Base-by-base conservation (phyloP, 1,140 invertebrate genomes). In the Spodoptera litura region DNA sequence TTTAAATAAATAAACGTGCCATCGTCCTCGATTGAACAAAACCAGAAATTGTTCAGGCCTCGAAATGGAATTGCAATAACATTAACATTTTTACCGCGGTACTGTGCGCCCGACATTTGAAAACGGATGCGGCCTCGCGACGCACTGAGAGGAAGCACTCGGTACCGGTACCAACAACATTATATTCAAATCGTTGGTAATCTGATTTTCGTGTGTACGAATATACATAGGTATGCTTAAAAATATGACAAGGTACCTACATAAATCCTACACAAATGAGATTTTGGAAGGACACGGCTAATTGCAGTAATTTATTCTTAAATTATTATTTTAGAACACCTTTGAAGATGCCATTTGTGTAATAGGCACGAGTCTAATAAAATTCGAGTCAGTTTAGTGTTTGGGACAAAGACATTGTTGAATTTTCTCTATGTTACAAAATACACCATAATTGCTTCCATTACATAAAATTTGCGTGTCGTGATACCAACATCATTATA, bases 1-100 rank as follows among this genome's bases (percentile, higher is more conserved):
- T 55, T 71, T 71, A 38, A 31, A 51, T 35, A n/a, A 27, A 72
- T 72, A n/a, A 9, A 64, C 56, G 61, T 44, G 38, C 38, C 68
- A 75, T 77, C 15, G 74, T 58, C 61, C 74, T 77, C 74, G 74
- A 77, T 77, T 52, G 52, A 55, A 68, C 20, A 25, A 66, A 77
- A 77, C 74, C 74, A 77, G 52, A 83, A 85, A 82, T 79, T 82
- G 64, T 77, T 85, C 66, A 64, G 70, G 31, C 74, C 77, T 79
- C 73, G 58, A 64, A 75, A 75, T 75, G 59, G 52, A 75, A 76
- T 76, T 66, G 53, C 44, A 59, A 31, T 52, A 53, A 74, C 72
- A 79, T 79, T 77, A 81, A 74, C 61, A 81, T 83, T 75, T 62
- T 79, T 79, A 78, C 73, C 80, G 59, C 64, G 38, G 72, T 51